phyloP scores from a whole-genome alignment of 2,888 invertebrate genomes.

The Euzophera pinguis region DNA sequence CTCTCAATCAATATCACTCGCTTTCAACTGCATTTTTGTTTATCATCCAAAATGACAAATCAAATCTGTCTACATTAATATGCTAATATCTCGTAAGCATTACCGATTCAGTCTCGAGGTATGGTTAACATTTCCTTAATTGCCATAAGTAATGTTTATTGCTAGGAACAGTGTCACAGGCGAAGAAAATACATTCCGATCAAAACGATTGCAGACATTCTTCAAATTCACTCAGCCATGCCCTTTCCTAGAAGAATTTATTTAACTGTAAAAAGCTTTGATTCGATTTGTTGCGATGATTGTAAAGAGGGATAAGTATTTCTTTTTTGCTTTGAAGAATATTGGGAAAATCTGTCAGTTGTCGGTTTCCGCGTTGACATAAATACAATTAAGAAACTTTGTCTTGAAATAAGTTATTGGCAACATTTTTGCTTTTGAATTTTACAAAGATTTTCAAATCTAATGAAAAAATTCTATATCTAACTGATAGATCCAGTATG shows the following conservation, averaged over 20 bases:
- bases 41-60: neutral
- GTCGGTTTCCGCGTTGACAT: too few species aligned
- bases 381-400: too few species aligned
- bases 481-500: neutral
- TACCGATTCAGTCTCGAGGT: neutral
- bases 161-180: neutral
- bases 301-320: too few species aligned
- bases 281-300: neutral
- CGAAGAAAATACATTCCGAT: slow-evolving; percentile 4
- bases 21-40: too few species aligned
- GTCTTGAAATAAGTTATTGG: too few species aligned
- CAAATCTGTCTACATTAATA: neutral
- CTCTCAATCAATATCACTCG: too few species aligned
- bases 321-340: too few species aligned
- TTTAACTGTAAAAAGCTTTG: neutral
- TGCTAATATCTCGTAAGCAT: neutral
- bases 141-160: slow-evolving; percentile 6
- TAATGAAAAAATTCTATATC: neutral
- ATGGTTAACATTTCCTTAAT: neutral
- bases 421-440: too few species aligned
- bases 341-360: too few species aligned
- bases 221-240: neutral
- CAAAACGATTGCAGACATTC: neutral
- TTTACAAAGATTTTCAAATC: neutral
- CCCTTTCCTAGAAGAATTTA: neutral